Percentiles rank a stretch among this genome's conserved stretches.
Evolutionary conservation across 2,113 vertebrate genomes (phyloP).

Genomic region (Crypturellus undulatus): DNA sequence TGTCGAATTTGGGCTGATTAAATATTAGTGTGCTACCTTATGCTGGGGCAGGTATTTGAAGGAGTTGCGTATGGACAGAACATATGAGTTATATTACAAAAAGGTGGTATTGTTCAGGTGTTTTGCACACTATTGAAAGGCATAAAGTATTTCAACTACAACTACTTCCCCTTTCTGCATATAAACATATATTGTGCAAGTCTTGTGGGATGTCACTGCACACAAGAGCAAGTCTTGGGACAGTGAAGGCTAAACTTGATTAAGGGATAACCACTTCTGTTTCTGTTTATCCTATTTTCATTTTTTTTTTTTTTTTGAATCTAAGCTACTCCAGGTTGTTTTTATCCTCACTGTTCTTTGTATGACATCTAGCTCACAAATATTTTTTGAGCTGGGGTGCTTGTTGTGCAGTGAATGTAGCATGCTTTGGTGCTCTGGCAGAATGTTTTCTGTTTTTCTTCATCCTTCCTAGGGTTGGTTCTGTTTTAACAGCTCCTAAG

Average conservation of each 20-base stretch:
- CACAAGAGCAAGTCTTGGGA: neutral
- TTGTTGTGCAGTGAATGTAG: neutral
- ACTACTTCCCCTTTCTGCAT: neutral
- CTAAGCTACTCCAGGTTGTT: neutral
- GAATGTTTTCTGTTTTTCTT: neutral
- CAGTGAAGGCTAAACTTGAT: neutral
- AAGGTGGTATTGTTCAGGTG: neutral
- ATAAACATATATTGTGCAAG: neutral
- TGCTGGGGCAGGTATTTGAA: neutral
- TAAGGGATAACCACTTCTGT: neutral
- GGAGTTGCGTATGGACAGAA: neutral
- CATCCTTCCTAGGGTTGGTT: neutral
- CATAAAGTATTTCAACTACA: neutral
- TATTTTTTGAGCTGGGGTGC: neutral
- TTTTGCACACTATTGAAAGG: neutral
- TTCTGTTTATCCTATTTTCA: neutral
- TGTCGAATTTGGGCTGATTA: neutral
- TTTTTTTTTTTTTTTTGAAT: neutral
- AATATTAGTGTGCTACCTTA: neutral
- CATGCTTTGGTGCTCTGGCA: accelerated
- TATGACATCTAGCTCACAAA: neutral
- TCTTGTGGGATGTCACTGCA: neutral
- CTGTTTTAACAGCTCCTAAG: neutral
- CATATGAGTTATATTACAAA: neutral
- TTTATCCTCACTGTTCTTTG: neutral